Base-by-base conservation (phyloP, 1,140 invertebrate species). In the Oscheius sp. region DNA sequence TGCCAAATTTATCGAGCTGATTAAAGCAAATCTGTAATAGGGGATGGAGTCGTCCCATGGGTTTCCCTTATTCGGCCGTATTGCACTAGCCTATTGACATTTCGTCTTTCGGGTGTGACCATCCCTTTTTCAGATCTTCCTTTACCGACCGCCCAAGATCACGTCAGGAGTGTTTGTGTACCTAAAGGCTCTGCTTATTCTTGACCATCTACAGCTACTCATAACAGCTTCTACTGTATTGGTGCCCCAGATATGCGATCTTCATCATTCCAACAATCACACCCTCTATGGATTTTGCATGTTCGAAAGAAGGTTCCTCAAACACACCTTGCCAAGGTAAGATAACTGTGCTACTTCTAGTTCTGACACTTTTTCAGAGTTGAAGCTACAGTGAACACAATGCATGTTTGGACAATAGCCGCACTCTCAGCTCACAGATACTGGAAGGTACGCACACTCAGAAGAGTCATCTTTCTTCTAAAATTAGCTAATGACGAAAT, bases 131-230 rank as follows among this genome's bases (percentile, higher is more conserved):
- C 26, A 81, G 80, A 76, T 83, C 26, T 83, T 80, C 63, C 66
- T 83, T 3, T 84, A 82, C 66, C 78, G 78, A 55, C 82, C 82
- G 13, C 81, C 82, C 7, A 84, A 81, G 63, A 83, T 83, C 34
- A 83, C 81, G 36, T 83, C 82, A 10, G 82, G 82, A 10, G 82
- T 84, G n/a, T 83, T 83, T 73, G 70, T 83, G 46, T 83, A 83
- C 52, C 70, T 83, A 36, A 83, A 84, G 66, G 82, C 78, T 7
- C 71, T 83, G 31, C 77, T 83, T 38, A 74, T 84, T 20, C 73
- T 83, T 36, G 82, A 83, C 58, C 79, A 81, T 68, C 66, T 69
- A 23, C 80, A 82, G 59, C 77, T 83, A 20, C 42, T 82, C 38
- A 65, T 84, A 26, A 83, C 79, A 10, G 69, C 77, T 26, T 65